phyloP scores from a whole-genome alignment of 2,888 invertebrate genomes.

The Leptinotarsa haldemani region DNA sequence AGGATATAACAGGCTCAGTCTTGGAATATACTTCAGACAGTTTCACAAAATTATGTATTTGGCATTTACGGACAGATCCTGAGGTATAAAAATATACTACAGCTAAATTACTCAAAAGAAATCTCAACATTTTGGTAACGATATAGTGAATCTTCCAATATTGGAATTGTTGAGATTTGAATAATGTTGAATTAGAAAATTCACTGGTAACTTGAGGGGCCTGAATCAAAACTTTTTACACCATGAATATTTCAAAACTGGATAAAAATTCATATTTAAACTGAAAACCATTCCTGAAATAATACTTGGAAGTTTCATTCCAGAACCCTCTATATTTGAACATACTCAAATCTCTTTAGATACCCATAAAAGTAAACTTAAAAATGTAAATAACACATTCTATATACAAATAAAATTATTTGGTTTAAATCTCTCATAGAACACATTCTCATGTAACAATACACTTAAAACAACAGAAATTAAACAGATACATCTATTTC shows the following conservation, averaged over 20 bases:
- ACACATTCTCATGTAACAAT: neutral
- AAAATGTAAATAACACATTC: constrained; percentile 16
- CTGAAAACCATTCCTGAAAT: neutral
- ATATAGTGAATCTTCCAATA: neutral
- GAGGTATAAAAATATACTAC: constrained; percentile 4
- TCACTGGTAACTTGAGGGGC: neutral
- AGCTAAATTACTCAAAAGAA: neutral
- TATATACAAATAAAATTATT: constrained; percentile 17
- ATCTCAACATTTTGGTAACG: neutral
- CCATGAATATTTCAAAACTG: neutral
- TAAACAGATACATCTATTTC: constrained; percentile 18
- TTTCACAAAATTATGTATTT: neutral
- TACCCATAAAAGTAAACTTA: constrained; percentile 1
- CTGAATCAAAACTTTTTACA: neutral
- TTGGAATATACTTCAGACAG: neutral
- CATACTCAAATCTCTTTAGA: neutral
- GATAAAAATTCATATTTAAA: neutral
- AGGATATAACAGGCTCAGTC: neutral
- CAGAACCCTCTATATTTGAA: constrained; percentile 7
- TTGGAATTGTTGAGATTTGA: neutral
- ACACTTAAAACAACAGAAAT: neutral
- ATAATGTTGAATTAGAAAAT: neutral
- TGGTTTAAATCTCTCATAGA: constrained; percentile 6
- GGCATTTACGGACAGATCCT: neutral
- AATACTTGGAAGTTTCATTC: neutral